A percentile compares a stretch with the other conserved stretches of the same genome.
phyloP scores from a whole-genome alignment of 2,888 invertebrate species.

The Plebejus argus region DNA sequence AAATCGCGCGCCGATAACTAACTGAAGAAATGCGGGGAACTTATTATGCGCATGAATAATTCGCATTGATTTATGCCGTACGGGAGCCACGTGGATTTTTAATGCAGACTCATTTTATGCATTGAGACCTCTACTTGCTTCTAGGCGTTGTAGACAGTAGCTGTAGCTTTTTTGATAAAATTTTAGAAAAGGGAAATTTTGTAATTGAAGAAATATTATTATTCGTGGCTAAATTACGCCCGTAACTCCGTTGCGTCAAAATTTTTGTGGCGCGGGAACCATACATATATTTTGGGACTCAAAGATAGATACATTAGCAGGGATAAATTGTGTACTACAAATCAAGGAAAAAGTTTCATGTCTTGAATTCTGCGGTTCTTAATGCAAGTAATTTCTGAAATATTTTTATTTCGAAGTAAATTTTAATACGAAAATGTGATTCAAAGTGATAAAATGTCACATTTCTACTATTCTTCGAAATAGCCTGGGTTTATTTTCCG shows the following conservation, averaged over 20 bases:
- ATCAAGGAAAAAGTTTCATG: background rate
- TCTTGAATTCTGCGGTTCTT: background rate
- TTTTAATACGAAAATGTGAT: slow-evolving; percentile 41
- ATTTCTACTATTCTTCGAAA: slow-evolving; percentile 2
- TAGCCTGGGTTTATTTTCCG: slow-evolving; percentile 9
- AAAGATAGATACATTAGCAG: too few relatives aligned
- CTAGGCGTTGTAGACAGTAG: background rate
- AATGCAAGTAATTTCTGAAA: background rate
- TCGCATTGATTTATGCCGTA: slow-evolving; percentile 72
- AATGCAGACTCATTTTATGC: slow-evolving; percentile 39
- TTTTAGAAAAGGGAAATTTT: too few relatives aligned
- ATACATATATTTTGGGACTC: too few relatives aligned
- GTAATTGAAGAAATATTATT: too few relatives aligned
- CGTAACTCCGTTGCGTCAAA: too few relatives aligned
- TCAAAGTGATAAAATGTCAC: background rate
- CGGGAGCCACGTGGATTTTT: slow-evolving; percentile 62
- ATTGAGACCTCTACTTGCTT: background rate
- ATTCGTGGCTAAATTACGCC: too few relatives aligned
- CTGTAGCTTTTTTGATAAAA: background rate
- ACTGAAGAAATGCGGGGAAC: slow-evolving; percentile 59
- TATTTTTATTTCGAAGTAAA: background rate
- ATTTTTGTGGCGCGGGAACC: too few relatives aligned
- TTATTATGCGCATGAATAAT: slow-evolving; percentile 80
- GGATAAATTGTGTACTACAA: too few relatives aligned
- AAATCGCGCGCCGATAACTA: slow-evolving; percentile 28